phyloP scores from a whole-genome alignment of 1,140 invertebrate species.

The Paraescarpia echinospica region DNA sequence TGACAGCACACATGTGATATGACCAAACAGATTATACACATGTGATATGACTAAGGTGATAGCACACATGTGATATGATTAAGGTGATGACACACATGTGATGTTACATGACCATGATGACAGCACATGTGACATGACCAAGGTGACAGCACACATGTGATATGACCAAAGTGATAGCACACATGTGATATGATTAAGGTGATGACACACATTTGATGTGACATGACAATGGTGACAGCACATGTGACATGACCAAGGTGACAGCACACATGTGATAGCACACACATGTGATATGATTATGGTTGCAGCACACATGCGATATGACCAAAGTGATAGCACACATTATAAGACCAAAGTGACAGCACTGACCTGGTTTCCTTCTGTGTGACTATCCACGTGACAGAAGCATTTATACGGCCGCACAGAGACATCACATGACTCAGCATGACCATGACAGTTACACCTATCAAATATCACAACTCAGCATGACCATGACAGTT shows the following conservation, averaged over 20 bases:
- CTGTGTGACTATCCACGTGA: slow-evolving; percentile 44
- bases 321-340: not conserved
- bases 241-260: not conserved
- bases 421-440: slow-evolving; percentile 40
- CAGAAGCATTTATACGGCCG: slow-evolving; percentile 53
- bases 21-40: too few species aligned
- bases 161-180: too few species aligned
- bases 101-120: too few species aligned
- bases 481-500: not conserved
- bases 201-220: not conserved
- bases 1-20: too few species aligned
- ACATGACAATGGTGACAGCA: not conserved
- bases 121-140: too few species aligned
- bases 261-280: not conserved
- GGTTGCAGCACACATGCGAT: not conserved
- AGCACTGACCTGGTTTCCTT: slow-evolving; percentile 46
- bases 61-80: too few species aligned
- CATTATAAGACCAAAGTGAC: not conserved
- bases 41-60: too few species aligned
- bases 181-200: too few species aligned
- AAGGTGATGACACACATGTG: too few species aligned
- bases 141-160: too few species aligned
- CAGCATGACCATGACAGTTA: slow-evolving; percentile 56
- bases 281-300: not conserved
- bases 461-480: slow-evolving; percentile 41